phyloP scores from a whole-genome alignment of 2,113 vertebrate genomes.

The Eubucco bourcierii region DNA sequence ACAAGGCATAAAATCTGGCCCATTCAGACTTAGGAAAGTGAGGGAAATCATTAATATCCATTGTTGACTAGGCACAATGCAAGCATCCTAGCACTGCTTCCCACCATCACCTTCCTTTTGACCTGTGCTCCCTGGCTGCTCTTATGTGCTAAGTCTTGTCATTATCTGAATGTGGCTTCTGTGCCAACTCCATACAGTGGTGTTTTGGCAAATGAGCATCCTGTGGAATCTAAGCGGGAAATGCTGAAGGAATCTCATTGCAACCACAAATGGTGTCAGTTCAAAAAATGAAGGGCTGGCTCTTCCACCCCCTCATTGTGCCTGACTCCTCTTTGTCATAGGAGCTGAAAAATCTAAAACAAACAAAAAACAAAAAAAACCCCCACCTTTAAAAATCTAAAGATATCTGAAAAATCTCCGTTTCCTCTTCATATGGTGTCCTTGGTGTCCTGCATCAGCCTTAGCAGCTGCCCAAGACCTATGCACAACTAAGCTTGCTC shows the following conservation, averaged over 20 bases:
- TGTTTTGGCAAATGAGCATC: not conserved
- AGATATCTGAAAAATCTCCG: not conserved
- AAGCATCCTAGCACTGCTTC: not conserved
- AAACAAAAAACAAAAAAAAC: too few relatives aligned
- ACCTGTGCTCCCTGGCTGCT: not conserved
- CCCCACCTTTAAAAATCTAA: too few relatives aligned
- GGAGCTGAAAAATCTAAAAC: not conserved
- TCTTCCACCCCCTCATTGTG: accelerated
- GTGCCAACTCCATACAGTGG: not conserved
- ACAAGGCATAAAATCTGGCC: not conserved
- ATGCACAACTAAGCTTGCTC: not conserved
- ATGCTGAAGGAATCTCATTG: not conserved
- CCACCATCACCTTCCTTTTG: not conserved
- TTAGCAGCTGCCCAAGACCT: not conserved
- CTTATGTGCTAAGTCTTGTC: not conserved
- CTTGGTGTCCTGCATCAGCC: not conserved
- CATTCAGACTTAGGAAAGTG: not conserved
- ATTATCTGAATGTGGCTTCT: not conserved
- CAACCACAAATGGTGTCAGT: not conserved
- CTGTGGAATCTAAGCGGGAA: not conserved
- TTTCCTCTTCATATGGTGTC: not conserved
- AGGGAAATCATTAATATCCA: conserved; percentile 18
- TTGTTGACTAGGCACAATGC: not conserved
- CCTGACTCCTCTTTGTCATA: not conserved
- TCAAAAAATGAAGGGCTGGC: not conserved